These are phyloP conservation scores for Hylaeus volcanicus DNA, from an alignment of 1,140 invertebrate species.

Conservation along the genomic window DNA sequence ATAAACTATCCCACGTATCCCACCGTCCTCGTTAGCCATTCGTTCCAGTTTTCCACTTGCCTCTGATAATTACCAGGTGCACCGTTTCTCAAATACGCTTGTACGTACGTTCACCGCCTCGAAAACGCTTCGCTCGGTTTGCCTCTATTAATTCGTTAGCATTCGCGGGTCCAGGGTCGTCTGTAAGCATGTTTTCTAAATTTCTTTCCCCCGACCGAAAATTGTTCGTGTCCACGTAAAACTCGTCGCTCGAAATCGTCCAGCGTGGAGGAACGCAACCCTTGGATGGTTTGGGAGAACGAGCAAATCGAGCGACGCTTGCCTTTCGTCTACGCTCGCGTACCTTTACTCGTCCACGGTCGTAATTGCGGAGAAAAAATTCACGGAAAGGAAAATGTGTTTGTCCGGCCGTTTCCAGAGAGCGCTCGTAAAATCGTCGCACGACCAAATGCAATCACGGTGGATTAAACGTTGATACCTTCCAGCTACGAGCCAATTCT, in stretches of 20 bases:
- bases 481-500: conserved; percentile 44
- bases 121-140: not conserved
- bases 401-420: conserved; percentile 27
- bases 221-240: conserved; percentile 3
- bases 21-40: too few relatives aligned
- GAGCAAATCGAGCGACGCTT: conserved; percentile 8
- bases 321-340: conserved; percentile 7
- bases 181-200: conserved; percentile 5
- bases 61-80: too few relatives aligned
- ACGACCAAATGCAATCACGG: conserved; percentile 48
- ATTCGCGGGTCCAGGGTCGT: not conserved
- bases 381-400: conserved; percentile 43
- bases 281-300: not conserved
- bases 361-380: conserved; percentile 45
- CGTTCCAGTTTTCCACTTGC: too few relatives aligned
- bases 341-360: conserved; percentile 19
- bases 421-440: conserved; percentile 48
- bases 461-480: conserved; percentile 56
- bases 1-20: too few relatives aligned
- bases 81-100: too few relatives aligned
- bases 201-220: conserved; percentile 7
- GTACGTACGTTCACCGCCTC: too few relatives aligned
- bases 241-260: not conserved
- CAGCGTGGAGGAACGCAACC: not conserved
- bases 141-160: conserved; percentile 20